Evolutionary conservation across 1,140 invertebrate genomes (phyloP), one percentile per base, ranked within the genome.

Genomic region (Leptinotarsa texana): DNA sequence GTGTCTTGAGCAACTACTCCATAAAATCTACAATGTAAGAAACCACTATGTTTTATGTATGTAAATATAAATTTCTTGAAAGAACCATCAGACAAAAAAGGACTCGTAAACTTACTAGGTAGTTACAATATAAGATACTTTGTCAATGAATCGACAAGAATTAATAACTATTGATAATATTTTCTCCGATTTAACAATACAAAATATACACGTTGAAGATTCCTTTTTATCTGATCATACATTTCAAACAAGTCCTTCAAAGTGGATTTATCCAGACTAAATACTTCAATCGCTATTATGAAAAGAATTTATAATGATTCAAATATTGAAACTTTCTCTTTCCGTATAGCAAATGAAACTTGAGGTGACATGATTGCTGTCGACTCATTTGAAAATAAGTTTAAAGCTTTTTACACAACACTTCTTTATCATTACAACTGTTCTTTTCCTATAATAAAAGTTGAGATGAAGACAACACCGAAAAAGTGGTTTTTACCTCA

Each of bases 81-180:
- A 61, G 8, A 61, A 61, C 13, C 57, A 61, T 61, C 57, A 61
- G 11, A 61, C 13, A 8, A 61, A 61, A 61, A 61, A 61, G 18
- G 0, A 61, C 57, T 61, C 57, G 11, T 61, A 11, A 61, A 61
- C 57, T 13, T 61, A 61, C 57, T 61, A 61, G 57, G 21, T 27
- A 65, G 63, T 65, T 65, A 65, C 63, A 65, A 65, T 65, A 65
- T 65, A 65, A 65, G 18, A 65, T 21, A 65, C 63, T 22, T 22
- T 22, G 22, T 22, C 18, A 65, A 65, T 22, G 3, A 65, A 65
- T 21, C 63, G 24, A 65, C 63, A 65, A 65, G 4, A 65, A 65
- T 65, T 65, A 24, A 65, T 65, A 21, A 65, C 1, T 65, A 65
- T 22, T 65, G 24, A 65, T 13, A 65, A 65, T 65, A 65, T 21